Percentiles rank a stretch among this genome's conserved stretches.
These are phyloP conservation scores for Anguilla obscura DNA, from an alignment of 2,797 vertebrate genomes.

Conservation along the genomic window DNA sequence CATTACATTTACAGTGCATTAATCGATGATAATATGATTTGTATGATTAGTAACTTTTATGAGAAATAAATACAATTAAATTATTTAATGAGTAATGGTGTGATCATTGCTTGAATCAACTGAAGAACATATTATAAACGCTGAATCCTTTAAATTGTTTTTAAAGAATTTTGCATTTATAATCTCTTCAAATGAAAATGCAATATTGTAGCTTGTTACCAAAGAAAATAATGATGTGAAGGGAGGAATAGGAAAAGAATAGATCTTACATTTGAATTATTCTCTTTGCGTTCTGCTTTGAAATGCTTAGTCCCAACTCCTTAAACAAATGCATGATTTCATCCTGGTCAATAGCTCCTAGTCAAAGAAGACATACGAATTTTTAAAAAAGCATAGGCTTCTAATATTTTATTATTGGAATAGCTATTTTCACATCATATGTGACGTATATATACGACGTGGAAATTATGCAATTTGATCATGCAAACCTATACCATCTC, in stretches of 20 bases:
- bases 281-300: constrained; percentile 72
- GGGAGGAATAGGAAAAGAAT: not conserved
- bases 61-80: not conserved
- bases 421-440: no score
- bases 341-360: constrained; percentile 75
- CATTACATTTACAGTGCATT: not conserved
- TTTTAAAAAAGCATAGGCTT: constrained; percentile 40
- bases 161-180: no score
- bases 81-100: not conserved
- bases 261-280: constrained; percentile 77
- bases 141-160: not conserved
- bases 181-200: no score
- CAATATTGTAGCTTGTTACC: not conserved
- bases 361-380: constrained; percentile 66
- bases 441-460: not conserved
- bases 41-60: not conserved
- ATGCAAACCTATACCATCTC: not conserved
- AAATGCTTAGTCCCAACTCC: constrained; percentile 74
- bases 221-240: not conserved
- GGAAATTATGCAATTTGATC: not conserved
- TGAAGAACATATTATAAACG: not conserved
- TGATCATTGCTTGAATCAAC: not conserved
- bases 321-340: constrained; percentile 76
- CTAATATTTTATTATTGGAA: no score
- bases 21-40: not conserved